A percentile compares a stretch with the other conserved stretches of the same genome.
These are phyloP conservation scores for Rhorus exstirpatorius DNA, from an alignment of 2,888 invertebrate species.

Conservation along the genomic window DNA sequence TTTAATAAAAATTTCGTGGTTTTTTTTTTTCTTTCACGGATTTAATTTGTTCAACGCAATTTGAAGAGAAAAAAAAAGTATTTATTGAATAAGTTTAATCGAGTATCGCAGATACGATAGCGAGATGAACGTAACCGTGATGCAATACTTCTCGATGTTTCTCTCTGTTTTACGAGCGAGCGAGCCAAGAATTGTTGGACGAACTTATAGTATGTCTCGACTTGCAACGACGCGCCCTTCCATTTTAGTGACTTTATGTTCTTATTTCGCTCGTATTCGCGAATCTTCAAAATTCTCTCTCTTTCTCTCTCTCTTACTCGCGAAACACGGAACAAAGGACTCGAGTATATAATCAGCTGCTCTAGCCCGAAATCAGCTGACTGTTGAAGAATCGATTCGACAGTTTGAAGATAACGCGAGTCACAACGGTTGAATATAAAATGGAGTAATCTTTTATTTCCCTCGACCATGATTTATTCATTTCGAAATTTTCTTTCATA, in stretches of 20 bases:
- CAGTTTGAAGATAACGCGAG: background rate
- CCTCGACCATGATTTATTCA: too few species aligned
- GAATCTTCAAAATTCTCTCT: background rate
- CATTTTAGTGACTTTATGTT: too few species aligned
- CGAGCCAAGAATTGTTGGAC: slow-evolving; percentile 31
- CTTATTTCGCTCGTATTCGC: background rate
- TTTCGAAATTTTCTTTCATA: too few species aligned
- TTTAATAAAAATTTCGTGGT: too few species aligned
- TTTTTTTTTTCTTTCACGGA: too few species aligned
- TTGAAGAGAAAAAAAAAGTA: too few species aligned
- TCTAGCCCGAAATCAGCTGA: slow-evolving; percentile 52
- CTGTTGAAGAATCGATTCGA: slow-evolving; percentile 32
- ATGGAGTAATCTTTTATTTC: too few species aligned
- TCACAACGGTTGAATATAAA: background rate
- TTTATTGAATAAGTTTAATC: too few species aligned
- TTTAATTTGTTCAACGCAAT: too few species aligned
- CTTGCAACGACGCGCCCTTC: background rate
- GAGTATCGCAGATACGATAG: background rate
- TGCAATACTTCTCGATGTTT: slow-evolving; percentile 51
- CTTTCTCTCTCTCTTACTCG: background rate
- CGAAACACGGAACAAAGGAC: background rate
- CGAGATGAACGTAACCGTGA: slow-evolving; percentile 41
- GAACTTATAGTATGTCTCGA: slow-evolving; percentile 1
- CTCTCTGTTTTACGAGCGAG: slow-evolving; percentile 37
- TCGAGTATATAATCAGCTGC: slow-evolving; percentile 43